phyloP scores from a whole-genome alignment of 23 tunicate species.

The Oikopleura vanhoeffeni region DNA sequence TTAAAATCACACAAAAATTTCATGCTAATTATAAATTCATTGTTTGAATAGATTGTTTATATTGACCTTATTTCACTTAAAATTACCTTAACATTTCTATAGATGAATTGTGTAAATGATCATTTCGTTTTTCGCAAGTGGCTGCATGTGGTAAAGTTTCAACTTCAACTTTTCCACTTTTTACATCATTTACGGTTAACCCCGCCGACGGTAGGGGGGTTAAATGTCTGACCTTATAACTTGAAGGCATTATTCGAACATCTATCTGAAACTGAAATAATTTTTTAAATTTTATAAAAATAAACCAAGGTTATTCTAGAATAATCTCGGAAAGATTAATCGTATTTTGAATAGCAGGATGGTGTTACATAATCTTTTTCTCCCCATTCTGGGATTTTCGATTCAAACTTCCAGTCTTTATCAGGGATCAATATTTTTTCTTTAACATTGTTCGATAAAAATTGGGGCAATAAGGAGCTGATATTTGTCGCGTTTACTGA shows the following conservation, averaged over 20 bases:
- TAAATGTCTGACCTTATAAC: background rate
- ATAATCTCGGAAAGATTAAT: background rate
- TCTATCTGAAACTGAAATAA: background rate
- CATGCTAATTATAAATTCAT: too few relatives aligned
- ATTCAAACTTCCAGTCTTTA: conserved; percentile 62
- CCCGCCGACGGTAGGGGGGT: background rate
- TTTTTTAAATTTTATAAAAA: background rate
- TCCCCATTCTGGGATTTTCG: conserved; percentile 51
- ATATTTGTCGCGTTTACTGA: too few relatives aligned
- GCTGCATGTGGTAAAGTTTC: conserved; percentile 7
- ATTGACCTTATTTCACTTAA: too few relatives aligned
- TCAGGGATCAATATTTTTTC: too few relatives aligned
- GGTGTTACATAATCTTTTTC: background rate
- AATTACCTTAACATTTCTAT: conserved; percentile 30
- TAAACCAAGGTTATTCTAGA: background rate
- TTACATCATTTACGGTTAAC: background rate
- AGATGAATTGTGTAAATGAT: conserved; percentile 59
- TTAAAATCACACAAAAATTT: too few relatives aligned
- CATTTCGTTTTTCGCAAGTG: conserved; percentile 29
- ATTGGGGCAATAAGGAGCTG: too few relatives aligned
- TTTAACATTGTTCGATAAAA: too few relatives aligned
- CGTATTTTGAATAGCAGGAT: background rate
- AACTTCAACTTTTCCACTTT: background rate
- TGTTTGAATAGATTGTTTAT: too few relatives aligned
- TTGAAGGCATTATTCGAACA: background rate